Evolutionary conservation across 2,113 vertebrate genomes (phyloP).

Genomic region (Epinephelus cyanopodus): DNA sequence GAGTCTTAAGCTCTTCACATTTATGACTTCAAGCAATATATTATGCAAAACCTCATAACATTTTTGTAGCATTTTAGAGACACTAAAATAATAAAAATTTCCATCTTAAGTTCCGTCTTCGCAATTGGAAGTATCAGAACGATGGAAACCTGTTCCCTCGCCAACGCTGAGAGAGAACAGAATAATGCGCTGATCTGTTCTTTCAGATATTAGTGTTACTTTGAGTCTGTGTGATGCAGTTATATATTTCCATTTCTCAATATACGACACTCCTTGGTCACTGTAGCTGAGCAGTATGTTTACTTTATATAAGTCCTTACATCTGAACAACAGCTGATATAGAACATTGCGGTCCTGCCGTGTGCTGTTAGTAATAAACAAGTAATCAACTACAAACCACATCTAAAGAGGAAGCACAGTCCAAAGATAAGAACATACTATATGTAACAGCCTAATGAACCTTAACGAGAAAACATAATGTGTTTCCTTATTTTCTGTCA

Average conservation of each 20-base stretch:
- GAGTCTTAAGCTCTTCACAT: neutral
- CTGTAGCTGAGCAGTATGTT: neutral
- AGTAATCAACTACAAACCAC: neutral
- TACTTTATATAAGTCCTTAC: neutral
- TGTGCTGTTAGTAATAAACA: neutral
- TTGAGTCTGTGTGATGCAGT: neutral
- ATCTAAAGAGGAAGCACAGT: neutral
- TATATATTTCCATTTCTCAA: conserved; percentile 3
- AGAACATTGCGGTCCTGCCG: neutral
- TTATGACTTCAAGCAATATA: neutral
- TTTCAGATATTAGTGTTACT: no score
- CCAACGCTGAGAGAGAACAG: neutral
- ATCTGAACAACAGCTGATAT: neutral
- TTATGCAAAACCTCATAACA: neutral
- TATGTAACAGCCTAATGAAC: no score
- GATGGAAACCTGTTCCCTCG: neutral
- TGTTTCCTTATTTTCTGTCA: no score
- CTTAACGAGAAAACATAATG: no score
- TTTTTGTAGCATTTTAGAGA: neutral
- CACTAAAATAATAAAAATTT: neutral
- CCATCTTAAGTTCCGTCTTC: neutral
- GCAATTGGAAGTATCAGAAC: neutral
- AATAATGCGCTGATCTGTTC: neutral
- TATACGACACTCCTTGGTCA: no score
- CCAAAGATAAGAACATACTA: no score